phyloP scores from a whole-genome alignment of 2,797 vertebrate genomes.

The Coendou prehensilis region DNA sequence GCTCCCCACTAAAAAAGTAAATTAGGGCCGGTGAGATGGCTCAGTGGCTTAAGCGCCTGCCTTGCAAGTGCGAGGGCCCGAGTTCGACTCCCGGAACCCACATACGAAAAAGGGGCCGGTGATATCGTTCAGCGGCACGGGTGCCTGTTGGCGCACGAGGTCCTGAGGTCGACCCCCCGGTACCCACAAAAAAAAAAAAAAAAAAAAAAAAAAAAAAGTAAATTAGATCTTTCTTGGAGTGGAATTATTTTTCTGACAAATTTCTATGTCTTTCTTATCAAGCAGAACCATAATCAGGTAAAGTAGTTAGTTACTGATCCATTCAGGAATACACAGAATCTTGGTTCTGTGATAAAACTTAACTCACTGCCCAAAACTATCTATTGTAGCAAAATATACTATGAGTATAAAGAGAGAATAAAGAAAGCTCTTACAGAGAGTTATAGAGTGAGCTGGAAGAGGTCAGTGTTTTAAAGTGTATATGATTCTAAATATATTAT shows the following conservation, averaged over 20 bases:
- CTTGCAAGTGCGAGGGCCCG: no score
- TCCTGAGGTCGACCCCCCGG: no score
- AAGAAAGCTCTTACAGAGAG: neutral
- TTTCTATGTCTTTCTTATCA: neutral
- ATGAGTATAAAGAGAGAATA: neutral
- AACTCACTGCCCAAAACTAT: neutral
- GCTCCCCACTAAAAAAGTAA: neutral
- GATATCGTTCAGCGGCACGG: no score
- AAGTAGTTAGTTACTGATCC: neutral
- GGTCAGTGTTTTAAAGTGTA: neutral
- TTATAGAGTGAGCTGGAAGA: neutral
- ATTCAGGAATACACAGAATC: neutral
- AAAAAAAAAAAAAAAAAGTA: no score
- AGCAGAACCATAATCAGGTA: neutral
- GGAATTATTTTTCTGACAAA: neutral
- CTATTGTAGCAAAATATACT: neutral
- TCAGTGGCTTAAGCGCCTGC: no score
- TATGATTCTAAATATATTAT: neutral
- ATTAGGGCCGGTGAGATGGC: no score
- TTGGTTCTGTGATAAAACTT: neutral
- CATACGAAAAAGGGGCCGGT: no score
- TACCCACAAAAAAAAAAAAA: no score
- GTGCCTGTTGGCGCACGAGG: no score
- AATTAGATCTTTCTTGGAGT: neutral
- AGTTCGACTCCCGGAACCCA: no score